Conservation (phyloP, 2,888 invertebrate species). For the Thysanoteuthis rhombus region DNA sequence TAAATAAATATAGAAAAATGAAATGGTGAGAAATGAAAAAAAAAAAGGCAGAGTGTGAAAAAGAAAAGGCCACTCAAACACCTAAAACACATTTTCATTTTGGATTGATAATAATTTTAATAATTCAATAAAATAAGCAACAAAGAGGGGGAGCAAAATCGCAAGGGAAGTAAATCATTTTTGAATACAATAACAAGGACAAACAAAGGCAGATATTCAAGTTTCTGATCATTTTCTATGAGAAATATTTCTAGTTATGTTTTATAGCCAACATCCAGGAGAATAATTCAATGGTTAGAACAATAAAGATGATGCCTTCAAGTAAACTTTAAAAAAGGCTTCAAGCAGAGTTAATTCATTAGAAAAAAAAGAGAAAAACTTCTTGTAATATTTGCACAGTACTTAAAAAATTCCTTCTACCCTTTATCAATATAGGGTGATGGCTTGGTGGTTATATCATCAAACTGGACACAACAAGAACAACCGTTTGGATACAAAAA, state of each 20-base stretch:
- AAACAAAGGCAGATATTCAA: not conserved
- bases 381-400: not conserved
- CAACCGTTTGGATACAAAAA: not conserved
- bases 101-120: not conserved
- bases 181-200: not conserved
- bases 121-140: not conserved
- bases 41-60: not conserved
- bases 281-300: not conserved
- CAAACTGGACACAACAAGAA: not conserved
- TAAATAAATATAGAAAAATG: no score
- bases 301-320: not conserved
- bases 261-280: not conserved
- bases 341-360: not conserved
- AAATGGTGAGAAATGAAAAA: no score
- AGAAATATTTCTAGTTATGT: not conserved
- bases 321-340: not conserved
- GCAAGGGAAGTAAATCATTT: not conserved
- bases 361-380: not conserved
- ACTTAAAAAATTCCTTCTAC: not conserved
- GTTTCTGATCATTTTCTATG: not conserved
- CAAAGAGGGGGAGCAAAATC: not conserved
- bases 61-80: not conserved
- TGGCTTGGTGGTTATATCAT: not conserved
- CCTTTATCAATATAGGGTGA: not conserved
- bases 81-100: not conserved